phyloP scores from a whole-genome alignment of 2,797 vertebrate species.

The Pangasius mekongensis region DNA sequence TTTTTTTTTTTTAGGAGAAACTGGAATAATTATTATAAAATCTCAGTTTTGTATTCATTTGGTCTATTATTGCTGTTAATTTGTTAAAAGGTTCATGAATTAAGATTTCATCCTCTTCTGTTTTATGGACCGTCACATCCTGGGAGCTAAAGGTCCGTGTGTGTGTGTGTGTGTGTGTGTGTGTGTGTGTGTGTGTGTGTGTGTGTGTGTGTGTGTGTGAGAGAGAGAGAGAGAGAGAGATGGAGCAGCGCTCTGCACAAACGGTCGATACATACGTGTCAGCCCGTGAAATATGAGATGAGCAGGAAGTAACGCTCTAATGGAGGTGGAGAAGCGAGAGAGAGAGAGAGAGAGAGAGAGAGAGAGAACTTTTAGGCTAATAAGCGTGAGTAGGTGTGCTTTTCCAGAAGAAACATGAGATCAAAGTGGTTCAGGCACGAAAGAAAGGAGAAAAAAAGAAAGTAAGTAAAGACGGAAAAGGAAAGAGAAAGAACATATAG shows the following conservation, averaged over 20 bases:
- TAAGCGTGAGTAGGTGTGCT: conserved; percentile 20
- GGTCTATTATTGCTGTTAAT: conserved; percentile 8
- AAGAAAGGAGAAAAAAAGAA: neutral
- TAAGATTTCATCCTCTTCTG: conserved; percentile 13
- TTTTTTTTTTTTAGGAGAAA: neutral
- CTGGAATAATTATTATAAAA: neutral
- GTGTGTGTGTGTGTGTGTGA: conserved; percentile 8
- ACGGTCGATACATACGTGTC: conserved; percentile 31
- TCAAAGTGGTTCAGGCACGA: conserved; percentile 7
- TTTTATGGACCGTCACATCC: conserved; percentile 19
- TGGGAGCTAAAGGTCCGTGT: neutral
- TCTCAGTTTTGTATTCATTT: neutral
- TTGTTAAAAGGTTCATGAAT: conserved; percentile 42
- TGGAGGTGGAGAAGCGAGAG: neutral
- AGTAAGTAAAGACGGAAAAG: too few relatives aligned
- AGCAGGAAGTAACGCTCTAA: conserved; percentile 29
- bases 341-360: neutral
- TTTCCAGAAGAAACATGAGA: conserved; percentile 12
- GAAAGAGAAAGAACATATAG: neutral
- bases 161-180: neutral
- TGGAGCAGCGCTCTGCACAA: neutral
- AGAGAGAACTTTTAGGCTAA: conserved; percentile 22
- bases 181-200: conserved; percentile 13
- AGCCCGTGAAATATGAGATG: conserved; percentile 42
- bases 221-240: neutral